These are phyloP conservation scores for Pterocles gutturalis DNA, from an alignment of 2,113 vertebrate genomes.

Conservation along the genomic window DNA sequence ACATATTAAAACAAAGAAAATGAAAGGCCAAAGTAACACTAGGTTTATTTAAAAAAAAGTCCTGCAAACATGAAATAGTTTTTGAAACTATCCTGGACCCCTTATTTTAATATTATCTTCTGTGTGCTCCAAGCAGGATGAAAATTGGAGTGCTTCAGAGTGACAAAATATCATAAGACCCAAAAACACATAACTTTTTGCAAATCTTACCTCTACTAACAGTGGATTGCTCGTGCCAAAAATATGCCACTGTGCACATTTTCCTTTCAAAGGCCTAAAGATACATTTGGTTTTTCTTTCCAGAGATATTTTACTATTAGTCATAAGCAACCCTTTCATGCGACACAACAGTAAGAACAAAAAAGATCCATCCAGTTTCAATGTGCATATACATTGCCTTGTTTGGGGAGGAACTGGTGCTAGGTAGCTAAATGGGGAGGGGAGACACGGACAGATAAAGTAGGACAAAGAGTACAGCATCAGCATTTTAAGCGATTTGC, in stretches of 20 bases:
- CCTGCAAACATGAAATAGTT: background rate
- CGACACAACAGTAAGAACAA: background rate
- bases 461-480: background rate
- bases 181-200: background rate
- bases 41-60: background rate
- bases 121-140: background rate
- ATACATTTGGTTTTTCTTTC: background rate
- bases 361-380: background rate
- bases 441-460: background rate
- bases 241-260: background rate
- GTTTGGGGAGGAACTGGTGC: background rate
- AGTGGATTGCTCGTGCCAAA: background rate
- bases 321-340: background rate
- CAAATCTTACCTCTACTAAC: background rate
- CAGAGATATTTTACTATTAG: background rate
- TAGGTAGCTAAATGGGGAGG: background rate
- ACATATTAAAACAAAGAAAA: background rate
- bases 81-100: background rate
- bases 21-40: background rate
- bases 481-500: background rate
- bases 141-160: background rate
- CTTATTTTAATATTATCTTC: background rate
- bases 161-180: background rate
- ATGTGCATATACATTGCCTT: background rate
- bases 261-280: background rate